Evolutionary conservation across 2,797 vertebrate species (phyloP).

Genomic region (Cyclopterus lumpus): DNA sequence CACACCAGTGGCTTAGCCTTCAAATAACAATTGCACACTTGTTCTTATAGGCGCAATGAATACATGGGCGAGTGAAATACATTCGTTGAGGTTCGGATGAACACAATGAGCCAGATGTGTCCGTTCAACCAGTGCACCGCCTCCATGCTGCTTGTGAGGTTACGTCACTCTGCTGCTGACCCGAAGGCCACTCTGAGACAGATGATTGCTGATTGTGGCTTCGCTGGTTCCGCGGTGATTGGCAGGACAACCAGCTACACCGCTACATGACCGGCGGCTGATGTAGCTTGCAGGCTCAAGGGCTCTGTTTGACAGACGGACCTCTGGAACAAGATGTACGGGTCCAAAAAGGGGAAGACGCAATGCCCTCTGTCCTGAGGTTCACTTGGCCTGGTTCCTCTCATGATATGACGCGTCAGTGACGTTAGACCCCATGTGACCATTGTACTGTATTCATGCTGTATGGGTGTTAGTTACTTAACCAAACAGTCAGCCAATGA

Average conservation of each 20-base stretch:
- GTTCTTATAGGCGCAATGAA: slow-evolving; percentile 9
- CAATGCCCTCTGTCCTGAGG: no score
- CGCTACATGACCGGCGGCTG: slow-evolving; percentile 28
- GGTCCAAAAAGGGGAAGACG: background rate
- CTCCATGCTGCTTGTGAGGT: slow-evolving; percentile 13
- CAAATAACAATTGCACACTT: slow-evolving; percentile 2
- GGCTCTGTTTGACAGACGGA: background rate
- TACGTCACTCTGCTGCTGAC: slow-evolving; percentile 20
- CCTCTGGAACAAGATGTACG: background rate
- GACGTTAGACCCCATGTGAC: no score
- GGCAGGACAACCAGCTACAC: slow-evolving; percentile 4
- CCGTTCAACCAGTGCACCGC: background rate
- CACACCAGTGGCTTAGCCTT: slow-evolving; percentile 1
- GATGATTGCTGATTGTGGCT: slow-evolving; percentile 39
- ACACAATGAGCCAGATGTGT: background rate
- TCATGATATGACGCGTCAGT: background rate
- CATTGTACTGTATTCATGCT: no score
- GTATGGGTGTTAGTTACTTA: no score
- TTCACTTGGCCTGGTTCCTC: background rate
- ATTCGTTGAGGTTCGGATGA: background rate
- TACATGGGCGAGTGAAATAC: background rate
- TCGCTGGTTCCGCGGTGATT: slow-evolving; percentile 24
- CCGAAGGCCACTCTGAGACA: slow-evolving; percentile 42
- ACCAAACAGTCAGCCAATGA: no score
- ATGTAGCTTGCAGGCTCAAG: background rate